Evolutionary conservation across 1,140 invertebrate species (phyloP).

Genomic region (Pantala flavescens): DNA sequence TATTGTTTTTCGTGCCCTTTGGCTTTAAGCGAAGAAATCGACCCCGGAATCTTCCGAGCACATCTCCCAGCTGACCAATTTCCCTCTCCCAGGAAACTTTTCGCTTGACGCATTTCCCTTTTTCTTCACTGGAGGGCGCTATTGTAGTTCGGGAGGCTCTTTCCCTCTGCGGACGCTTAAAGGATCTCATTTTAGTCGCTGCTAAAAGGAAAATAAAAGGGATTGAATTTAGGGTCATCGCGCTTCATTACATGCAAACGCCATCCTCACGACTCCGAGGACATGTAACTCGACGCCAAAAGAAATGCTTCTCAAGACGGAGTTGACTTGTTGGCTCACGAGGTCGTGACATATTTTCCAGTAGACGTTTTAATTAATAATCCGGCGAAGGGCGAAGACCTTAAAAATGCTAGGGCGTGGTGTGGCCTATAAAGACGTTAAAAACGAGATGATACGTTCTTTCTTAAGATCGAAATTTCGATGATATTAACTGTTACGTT

Average conservation of each 20-base stretch:
- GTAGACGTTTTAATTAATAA: too few species aligned
- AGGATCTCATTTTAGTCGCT: background rate
- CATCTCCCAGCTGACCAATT: background rate
- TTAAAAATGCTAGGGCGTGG: too few species aligned
- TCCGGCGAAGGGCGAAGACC: too few species aligned
- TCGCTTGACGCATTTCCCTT: background rate
- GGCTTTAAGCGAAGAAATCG: background rate
- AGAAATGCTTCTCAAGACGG: background rate
- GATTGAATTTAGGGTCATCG: background rate
- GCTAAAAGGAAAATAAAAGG: slow-evolving; percentile 9
- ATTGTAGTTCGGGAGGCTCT: background rate
- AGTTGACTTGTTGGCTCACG: too few species aligned
- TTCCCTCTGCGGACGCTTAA: background rate
- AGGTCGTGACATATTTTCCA: too few species aligned
- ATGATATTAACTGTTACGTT: too few species aligned
- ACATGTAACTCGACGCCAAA: background rate
- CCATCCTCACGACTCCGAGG: background rate
- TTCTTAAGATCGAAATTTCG: too few species aligned
- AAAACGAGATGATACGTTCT: too few species aligned
- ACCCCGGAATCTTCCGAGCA: background rate
- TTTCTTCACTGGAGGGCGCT: background rate
- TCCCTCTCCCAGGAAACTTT: background rate
- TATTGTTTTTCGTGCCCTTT: slow-evolving; percentile 9
- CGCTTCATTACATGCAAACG: slow-evolving; percentile 8
- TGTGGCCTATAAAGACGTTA: too few species aligned